Evolutionary conservation across 92 coral and sea anemone species (phyloP).

Genomic region (Pocillopora meandrina): DNA sequence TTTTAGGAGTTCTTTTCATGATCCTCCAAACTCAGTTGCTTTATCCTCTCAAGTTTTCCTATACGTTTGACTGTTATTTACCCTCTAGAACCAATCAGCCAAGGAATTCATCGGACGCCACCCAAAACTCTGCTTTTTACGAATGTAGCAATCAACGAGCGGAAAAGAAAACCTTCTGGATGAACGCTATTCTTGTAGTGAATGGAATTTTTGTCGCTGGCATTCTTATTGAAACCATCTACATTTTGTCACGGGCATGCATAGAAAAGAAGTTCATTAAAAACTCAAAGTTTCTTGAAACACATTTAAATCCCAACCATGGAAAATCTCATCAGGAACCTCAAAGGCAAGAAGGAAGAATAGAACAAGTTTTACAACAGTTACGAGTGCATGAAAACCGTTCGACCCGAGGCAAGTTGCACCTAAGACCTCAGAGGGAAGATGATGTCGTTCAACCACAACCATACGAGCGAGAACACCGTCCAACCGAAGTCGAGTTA

Average conservation of each 20-base stretch:
- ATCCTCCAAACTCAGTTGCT: background rate
- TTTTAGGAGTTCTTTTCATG: conserved; percentile 12
- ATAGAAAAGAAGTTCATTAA: background rate
- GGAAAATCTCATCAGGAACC: background rate
- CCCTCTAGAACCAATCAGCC: background rate
- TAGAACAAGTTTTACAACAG: background rate
- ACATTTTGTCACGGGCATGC: background rate
- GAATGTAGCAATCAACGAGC: conserved; percentile 15
- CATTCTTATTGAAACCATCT: background rate
- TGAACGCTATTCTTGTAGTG: background rate
- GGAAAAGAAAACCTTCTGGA: conserved; percentile 1
- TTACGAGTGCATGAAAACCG: too few relatives aligned
- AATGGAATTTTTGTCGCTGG: background rate
- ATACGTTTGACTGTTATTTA: background rate
- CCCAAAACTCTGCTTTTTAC: background rate
- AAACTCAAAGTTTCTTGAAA: background rate
- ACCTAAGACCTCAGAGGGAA: too few relatives aligned
- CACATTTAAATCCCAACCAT: background rate
- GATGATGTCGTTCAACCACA: too few relatives aligned
- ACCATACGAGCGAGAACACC: too few relatives aligned
- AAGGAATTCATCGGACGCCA: background rate
- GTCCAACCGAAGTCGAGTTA: too few relatives aligned
- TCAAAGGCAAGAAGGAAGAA: background rate
- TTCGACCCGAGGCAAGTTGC: too few relatives aligned
- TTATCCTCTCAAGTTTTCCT: conserved; percentile 2